Percentiles rank a stretch among this genome's conserved stretches.
Conservation (phyloP, 1,140 invertebrate species). For the Antheraea mylitta region DNA sequence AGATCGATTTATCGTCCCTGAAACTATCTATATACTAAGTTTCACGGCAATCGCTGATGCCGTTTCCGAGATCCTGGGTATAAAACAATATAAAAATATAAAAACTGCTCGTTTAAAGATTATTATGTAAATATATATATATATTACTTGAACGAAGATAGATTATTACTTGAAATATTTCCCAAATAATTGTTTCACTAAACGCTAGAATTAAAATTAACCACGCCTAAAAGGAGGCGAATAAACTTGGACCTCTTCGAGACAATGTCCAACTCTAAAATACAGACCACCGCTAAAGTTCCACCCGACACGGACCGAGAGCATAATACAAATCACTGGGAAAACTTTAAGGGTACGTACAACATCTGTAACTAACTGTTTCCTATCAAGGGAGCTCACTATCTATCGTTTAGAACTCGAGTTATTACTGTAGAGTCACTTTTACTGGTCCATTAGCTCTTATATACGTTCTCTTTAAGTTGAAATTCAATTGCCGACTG, state of each 20-base stretch:
- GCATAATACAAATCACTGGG: slow-evolving; percentile 27
- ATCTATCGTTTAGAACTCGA: slow-evolving; percentile 34
- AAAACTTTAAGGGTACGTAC: slow-evolving; percentile 22
- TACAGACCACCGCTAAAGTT: slow-evolving; percentile 14
- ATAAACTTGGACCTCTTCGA: slow-evolving; percentile 3
- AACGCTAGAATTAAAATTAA: too few relatives aligned
- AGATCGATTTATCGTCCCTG: too few relatives aligned
- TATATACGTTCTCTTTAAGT: slow-evolving; percentile 24
- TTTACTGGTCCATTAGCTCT: slow-evolving; percentile 20
- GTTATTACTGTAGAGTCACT: slow-evolving; percentile 22
- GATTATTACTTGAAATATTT: too few relatives aligned
- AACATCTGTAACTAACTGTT: slow-evolving; percentile 36
- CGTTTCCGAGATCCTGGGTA: too few relatives aligned
- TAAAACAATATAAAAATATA: too few relatives aligned
- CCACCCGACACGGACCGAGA: slow-evolving; percentile 18
- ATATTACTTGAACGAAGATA: too few relatives aligned
- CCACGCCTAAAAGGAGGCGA: neutral
- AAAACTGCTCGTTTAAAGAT: too few relatives aligned
- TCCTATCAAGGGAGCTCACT: slow-evolving; percentile 25
- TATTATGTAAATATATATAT: too few relatives aligned
- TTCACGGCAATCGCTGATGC: too few relatives aligned
- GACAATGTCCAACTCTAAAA: slow-evolving; percentile 4
- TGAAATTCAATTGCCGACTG: slow-evolving; percentile 22
- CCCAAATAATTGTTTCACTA: too few relatives aligned
- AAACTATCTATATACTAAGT: too few relatives aligned